Conservation (phyloP, 30 jellyfish, hydroid and myxozoan genomes). For the Sanderia malayensis region DNA sequence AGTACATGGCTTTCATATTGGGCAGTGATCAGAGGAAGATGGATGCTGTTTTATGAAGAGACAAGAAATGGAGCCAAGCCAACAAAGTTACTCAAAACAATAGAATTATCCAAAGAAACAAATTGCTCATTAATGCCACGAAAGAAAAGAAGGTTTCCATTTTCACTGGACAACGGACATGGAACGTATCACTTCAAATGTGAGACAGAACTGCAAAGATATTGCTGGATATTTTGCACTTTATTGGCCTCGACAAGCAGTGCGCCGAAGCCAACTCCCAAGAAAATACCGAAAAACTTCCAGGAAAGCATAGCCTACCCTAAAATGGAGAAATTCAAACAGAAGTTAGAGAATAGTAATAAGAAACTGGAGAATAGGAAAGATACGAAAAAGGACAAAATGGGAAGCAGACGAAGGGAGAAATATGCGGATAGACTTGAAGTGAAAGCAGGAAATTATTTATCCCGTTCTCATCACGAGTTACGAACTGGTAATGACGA, state of each 20-base stretch:
- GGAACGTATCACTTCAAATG: slow-evolving; percentile 83
- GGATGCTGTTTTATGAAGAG: slow-evolving; percentile 87
- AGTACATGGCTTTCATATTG: slow-evolving; percentile 83
- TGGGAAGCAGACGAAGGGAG: slow-evolving; percentile 39
- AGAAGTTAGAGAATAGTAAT: slow-evolving; percentile 44
- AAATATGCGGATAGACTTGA: slow-evolving; percentile 58
- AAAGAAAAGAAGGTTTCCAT: slow-evolving; percentile 80
- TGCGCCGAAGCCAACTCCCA: slow-evolving; percentile 73
- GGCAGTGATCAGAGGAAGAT: slow-evolving; percentile 84
- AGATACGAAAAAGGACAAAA: slow-evolving; percentile 28
- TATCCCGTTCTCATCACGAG: slow-evolving; percentile 42
- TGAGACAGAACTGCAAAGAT: slow-evolving; percentile 88
- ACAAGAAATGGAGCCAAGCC: slow-evolving; percentile 33
- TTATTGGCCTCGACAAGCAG: slow-evolving; percentile 72
- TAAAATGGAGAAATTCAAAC: slow-evolving; percentile 50
- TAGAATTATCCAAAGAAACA: slow-evolving; percentile 66
- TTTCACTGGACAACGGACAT: slow-evolving; percentile 80
- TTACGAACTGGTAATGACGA: slow-evolving; percentile 19
- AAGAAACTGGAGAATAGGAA: slow-evolving; percentile 40
- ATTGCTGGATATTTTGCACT: slow-evolving; percentile 85
- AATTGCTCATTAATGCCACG: slow-evolving; percentile 87
- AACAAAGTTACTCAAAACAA: slow-evolving; percentile 60
- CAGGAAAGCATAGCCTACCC: slow-evolving; percentile 60
- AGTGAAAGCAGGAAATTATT: slow-evolving; percentile 42
- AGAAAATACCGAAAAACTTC: slow-evolving; percentile 59